Conservation (phyloP, 2,113 vertebrate genomes). For the Leptobrachium leishanense region DNA sequence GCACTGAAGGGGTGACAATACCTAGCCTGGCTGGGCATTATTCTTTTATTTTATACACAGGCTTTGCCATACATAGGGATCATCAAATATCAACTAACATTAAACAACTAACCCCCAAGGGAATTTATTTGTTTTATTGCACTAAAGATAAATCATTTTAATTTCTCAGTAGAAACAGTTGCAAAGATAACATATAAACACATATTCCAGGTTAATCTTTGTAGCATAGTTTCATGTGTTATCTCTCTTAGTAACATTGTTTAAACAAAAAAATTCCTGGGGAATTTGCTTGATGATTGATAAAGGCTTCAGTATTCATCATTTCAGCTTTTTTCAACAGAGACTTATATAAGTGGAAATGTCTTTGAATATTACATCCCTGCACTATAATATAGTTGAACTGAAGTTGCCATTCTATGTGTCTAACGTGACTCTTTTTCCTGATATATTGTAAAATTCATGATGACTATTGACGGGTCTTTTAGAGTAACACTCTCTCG, state of each 20-base stretch:
- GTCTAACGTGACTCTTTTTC: too few relatives aligned
- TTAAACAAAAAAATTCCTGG: constrained; percentile 48
- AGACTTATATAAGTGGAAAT: background rate
- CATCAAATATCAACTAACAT: constrained; percentile 42
- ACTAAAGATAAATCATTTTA: background rate
- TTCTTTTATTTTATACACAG: constrained; percentile 20
- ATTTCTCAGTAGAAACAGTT: too few relatives aligned
- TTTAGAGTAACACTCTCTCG: too few relatives aligned
- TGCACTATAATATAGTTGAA: too few relatives aligned
- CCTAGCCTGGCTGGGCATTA: constrained; percentile 28
- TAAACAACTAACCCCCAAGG: constrained; percentile 32
- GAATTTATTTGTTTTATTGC: constrained; percentile 44
- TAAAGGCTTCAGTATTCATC: constrained; percentile 38
- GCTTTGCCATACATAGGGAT: constrained; percentile 40
- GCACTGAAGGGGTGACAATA: constrained; percentile 37
- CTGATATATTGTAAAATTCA: too few relatives aligned
- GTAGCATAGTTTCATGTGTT: background rate
- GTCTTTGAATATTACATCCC: too few relatives aligned
- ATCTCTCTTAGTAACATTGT: background rate
- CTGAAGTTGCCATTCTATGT: too few relatives aligned
- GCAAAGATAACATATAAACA: background rate
- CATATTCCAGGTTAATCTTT: constrained; percentile 4
- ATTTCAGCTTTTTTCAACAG: constrained; percentile 17
- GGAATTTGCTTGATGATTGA: constrained; percentile 25
- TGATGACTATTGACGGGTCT: too few relatives aligned